Conservation (phyloP, 2,113 vertebrate species). For the Oryzias curvinotus region DNA sequence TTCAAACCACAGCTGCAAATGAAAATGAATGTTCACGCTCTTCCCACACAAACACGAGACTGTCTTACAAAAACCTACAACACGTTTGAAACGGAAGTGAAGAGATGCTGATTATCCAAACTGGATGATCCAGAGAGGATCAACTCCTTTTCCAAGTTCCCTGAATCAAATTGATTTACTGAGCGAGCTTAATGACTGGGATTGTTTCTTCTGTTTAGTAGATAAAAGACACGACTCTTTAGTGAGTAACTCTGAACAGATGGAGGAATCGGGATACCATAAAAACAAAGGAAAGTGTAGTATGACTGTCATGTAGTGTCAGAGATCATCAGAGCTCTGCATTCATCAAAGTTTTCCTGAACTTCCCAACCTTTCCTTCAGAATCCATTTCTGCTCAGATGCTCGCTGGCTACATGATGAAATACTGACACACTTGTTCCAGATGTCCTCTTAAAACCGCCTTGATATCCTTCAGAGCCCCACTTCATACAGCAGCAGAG, state of each 20-base stretch:
- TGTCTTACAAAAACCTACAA: neutral
- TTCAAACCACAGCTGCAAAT: slow-evolving; percentile 1
- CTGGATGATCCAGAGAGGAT: too few relatives aligned
- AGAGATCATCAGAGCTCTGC: slow-evolving; percentile 75
- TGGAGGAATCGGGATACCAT: too few relatives aligned
- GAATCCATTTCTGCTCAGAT: slow-evolving; percentile 14
- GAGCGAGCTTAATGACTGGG: too few relatives aligned
- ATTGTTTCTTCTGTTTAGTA: too few relatives aligned
- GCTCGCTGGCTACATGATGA: neutral
- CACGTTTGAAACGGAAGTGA: neutral
- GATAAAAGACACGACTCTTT: too few relatives aligned
- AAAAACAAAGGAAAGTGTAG: too few relatives aligned
- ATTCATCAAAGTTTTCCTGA: slow-evolving; percentile 42
- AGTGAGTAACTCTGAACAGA: too few relatives aligned
- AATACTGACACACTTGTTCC: neutral
- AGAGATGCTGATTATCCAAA: too few relatives aligned
- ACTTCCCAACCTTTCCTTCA: slow-evolving; percentile 29
- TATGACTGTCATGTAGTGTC: slow-evolving; percentile 15
- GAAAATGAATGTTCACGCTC: slow-evolving; percentile 2
- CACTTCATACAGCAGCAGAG: neutral
- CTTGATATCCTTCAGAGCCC: neutral
- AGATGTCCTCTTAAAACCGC: neutral
- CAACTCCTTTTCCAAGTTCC: too few relatives aligned
- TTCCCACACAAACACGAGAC: neutral
- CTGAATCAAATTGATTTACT: too few relatives aligned